Evolutionary conservation across 2,888 invertebrate species (phyloP).

Genomic region (Galerucella calmariensis): DNA sequence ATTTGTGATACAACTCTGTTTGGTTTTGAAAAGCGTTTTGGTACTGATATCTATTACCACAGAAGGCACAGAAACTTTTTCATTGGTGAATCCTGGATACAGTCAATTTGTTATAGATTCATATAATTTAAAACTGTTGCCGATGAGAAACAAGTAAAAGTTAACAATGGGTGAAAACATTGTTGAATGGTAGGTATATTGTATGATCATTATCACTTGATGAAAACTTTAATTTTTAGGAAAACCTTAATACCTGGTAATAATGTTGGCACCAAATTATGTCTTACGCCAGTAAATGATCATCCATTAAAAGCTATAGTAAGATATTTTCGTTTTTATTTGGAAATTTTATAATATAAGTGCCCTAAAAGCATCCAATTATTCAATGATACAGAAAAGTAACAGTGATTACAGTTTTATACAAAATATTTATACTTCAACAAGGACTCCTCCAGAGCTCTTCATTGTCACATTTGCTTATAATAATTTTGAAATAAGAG

Average conservation of each 20-base stretch:
- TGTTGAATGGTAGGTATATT: constrained; percentile 23
- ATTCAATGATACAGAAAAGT: background rate
- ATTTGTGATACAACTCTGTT: background rate
- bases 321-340: constrained; percentile 50
- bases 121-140: background rate
- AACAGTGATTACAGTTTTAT: too few species aligned
- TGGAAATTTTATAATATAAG: background rate
- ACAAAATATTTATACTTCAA: too few species aligned
- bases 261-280: constrained; percentile 27
- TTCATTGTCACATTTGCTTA: too few species aligned
- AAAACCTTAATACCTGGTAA: constrained; percentile 48
- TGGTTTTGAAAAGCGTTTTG: background rate
- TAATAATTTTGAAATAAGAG: too few species aligned
- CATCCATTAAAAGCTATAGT: constrained; percentile 72
- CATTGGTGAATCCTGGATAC: background rate
- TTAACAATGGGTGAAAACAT: constrained; percentile 11
- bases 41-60: background rate
- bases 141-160: background rate
- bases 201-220: background rate
- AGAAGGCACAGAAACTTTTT: background rate
- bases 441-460: too few species aligned
- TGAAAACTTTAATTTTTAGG: constrained; percentile 45
- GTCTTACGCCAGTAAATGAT: constrained; percentile 58
- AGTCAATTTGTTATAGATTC: background rate
- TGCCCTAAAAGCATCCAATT: background rate